phyloP scores from a whole-genome alignment of 2,797 vertebrate genomes.

The Nyctalus aviator region DNA sequence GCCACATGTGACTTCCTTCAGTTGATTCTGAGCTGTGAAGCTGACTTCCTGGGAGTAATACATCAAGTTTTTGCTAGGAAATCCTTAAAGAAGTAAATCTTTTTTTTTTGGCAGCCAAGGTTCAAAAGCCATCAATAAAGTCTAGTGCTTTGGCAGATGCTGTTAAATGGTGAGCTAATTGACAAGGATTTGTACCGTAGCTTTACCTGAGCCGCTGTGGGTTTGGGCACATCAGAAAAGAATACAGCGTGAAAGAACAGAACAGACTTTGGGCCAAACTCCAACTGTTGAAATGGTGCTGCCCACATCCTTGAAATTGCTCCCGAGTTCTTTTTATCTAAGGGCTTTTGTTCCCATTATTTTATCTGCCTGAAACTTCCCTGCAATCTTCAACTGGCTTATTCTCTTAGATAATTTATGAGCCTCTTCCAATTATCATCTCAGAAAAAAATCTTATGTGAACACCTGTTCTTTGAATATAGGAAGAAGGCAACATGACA shows the following conservation, averaged over 20 bases:
- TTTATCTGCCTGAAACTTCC: neutral
- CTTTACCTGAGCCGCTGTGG: neutral
- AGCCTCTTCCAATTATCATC: neutral
- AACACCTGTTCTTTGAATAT: neutral
- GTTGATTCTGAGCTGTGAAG: neutral
- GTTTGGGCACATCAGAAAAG: neutral
- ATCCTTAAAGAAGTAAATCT: conserved; percentile 57
- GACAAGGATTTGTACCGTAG: neutral
- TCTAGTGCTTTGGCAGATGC: neutral
- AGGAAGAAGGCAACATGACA: neutral
- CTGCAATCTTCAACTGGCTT: neutral
- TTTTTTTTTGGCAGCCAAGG: conserved; percentile 23
- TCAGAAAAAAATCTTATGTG: neutral
- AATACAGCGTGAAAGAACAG: neutral
- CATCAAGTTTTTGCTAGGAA: conserved; percentile 39
- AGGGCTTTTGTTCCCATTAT: neutral
- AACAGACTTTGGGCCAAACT: neutral
- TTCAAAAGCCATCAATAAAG: conserved; percentile 37
- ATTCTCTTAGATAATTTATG: neutral
- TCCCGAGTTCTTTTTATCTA: neutral
- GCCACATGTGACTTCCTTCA: neutral
- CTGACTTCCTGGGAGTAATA: neutral
- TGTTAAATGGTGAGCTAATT: conserved; percentile 7
- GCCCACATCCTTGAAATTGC: neutral
- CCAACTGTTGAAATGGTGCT: neutral